A percentile compares a stretch with the other conserved stretches of the same genome.
Conservation (phyloP, 2,113 vertebrate genomes). For the Puntigrus tetrazona region DNA sequence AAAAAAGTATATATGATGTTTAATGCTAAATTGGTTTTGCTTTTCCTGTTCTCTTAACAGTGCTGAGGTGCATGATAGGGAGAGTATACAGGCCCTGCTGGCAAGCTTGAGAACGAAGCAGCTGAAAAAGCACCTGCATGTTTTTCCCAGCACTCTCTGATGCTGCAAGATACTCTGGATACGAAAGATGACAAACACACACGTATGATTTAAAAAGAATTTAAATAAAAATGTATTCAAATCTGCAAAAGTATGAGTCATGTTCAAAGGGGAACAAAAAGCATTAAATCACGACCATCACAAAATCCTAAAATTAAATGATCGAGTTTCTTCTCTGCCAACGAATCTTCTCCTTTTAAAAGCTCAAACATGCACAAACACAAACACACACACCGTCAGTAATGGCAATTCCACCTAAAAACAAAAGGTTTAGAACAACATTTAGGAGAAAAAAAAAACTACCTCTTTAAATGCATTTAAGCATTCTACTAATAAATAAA, state of each 20-base stretch:
- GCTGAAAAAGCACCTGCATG: not conserved
- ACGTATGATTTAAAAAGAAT: not conserved
- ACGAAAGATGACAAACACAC: not conserved
- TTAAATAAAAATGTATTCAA: slow-evolving; percentile 49
- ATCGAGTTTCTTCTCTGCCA: not conserved
- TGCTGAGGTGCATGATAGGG: slow-evolving; percentile 94
- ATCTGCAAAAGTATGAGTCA: not conserved
- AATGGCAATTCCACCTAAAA: not conserved
- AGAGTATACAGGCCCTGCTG: slow-evolving; percentile 95
- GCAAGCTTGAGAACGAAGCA: slow-evolving; percentile 74
- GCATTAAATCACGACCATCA: not conserved
- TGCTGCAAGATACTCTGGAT: not conserved
- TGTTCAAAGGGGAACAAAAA: not conserved
- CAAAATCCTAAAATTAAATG: not conserved
- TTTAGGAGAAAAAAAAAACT: too few species aligned
- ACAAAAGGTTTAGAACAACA: not conserved
- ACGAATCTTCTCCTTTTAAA: not conserved
- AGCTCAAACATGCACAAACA: not conserved
- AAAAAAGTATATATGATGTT: too few species aligned
- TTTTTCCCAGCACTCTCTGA: not conserved
- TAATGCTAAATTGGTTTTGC: slow-evolving; percentile 14
- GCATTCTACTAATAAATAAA: slow-evolving; percentile 23
- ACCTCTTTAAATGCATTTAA: slow-evolving; percentile 14
- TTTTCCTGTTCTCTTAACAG: slow-evolving; percentile 65
- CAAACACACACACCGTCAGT: not conserved